A percentile compares a stretch with the other conserved stretches of the same genome.
Evolutionary conservation across 2,797 vertebrate genomes (phyloP).

Genomic region (Sebastes trivittatus): DNA sequence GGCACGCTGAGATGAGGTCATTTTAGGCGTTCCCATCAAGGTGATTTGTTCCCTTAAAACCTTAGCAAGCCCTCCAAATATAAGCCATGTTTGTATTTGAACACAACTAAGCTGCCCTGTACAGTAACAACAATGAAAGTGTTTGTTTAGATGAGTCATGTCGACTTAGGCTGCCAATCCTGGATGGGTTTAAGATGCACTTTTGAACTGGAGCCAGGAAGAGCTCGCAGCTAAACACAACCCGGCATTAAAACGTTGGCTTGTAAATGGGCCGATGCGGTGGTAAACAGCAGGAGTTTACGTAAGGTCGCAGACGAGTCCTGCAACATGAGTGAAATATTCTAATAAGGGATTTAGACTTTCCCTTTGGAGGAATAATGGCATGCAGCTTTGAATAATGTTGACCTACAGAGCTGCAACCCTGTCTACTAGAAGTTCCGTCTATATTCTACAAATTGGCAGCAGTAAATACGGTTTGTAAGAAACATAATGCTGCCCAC

Average conservation of each 20-base stretch:
- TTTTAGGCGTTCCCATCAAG: constrained; percentile 5
- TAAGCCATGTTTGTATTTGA: constrained; percentile 19
- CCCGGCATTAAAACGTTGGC: constrained; percentile 30
- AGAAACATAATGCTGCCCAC: neutral
- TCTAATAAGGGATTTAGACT: neutral
- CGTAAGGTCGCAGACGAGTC: neutral
- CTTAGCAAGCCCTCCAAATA: neutral
- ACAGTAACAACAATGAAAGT: constrained; percentile 28
- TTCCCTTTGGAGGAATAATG: neutral
- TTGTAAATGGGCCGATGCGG: constrained; percentile 8
- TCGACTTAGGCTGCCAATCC: constrained; percentile 22
- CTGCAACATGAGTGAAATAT: neutral
- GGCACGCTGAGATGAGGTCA: neutral
- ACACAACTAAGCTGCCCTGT: constrained; percentile 20
- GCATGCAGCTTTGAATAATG: neutral
- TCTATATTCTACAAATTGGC: neutral
- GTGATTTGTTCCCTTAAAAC: constrained; percentile 18
- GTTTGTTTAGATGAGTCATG: constrained; percentile 40
- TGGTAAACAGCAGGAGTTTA: constrained; percentile 10
- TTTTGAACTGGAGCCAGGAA: constrained; percentile 45
- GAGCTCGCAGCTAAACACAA: constrained; percentile 9
- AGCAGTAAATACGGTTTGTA: neutral
- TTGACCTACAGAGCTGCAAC: neutral
- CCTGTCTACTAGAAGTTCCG: neutral
- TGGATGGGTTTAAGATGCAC: constrained; percentile 34